Evolutionary conservation across 23 tunicate genomes (phyloP), one percentile per base, ranked within the genome.

Genomic region (Phallusia fumigata): DNA sequence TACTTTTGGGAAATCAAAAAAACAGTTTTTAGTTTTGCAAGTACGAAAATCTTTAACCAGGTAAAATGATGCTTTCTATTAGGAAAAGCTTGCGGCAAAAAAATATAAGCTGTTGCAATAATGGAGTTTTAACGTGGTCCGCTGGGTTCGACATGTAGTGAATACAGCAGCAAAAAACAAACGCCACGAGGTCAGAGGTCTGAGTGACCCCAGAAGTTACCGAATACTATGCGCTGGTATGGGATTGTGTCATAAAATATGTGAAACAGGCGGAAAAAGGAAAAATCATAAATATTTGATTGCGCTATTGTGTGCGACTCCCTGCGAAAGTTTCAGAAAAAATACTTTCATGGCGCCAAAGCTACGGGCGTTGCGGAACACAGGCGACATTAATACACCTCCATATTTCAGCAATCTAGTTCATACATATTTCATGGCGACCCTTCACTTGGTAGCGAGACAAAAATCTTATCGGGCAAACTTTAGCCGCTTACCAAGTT

Each of bases 221-320:
- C 47, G 16, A 58, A 58, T 58, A 24, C 16, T 11, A 58, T 3
- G 15, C 16, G 28, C 5, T 5, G 28, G 69, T 13, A 58, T 58
- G 16, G 69, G 69, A 58, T 58, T 58, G 69, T 58, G 69, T 8
- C 69, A 58, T 8, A 58, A 58, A 58, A 13, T 6, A 58, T 24
- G 69, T 24, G 69, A 6, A 58, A 58, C 69, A 1, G 58, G 15
- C 18, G 18, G 69, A 1, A 51, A 49, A 24, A 40, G 30, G 79
- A 74, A 65, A 83, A 74, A 21, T 73, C 86, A 83, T 83, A 24
- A 83, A 83, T 83, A 74, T 83, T 83, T 83, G 79, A 83, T 83
- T 36, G 32, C 8, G 32, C 35, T 16, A 34, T 33, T 32, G 36
- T 74, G 36, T 19, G 35, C 19, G 34, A 74, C 78, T 10, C 35